phyloP scores from a whole-genome alignment of 2,797 vertebrate genomes.

The Microtus californicus region DNA sequence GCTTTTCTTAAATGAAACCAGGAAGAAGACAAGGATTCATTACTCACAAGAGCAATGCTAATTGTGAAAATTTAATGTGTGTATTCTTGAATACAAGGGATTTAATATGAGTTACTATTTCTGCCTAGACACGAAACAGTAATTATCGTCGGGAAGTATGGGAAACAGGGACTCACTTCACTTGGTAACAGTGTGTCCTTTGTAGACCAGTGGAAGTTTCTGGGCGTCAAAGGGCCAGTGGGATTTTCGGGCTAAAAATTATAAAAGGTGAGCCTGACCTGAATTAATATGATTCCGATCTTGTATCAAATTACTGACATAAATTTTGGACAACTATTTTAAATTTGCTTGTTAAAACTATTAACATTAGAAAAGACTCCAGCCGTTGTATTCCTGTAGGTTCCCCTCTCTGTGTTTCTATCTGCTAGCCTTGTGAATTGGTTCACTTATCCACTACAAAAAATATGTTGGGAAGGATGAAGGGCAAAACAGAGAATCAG shows the following conservation, averaged over 20 bases:
- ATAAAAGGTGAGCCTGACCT: neutral
- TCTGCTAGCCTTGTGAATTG: neutral
- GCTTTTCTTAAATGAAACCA: conserved; percentile 7
- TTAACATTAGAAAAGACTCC: neutral
- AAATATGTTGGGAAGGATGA: neutral
- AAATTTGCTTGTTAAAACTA: neutral
- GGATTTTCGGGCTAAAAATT: neutral
- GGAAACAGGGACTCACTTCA: neutral
- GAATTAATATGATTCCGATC: neutral
- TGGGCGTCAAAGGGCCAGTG: neutral
- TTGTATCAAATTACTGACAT: neutral
- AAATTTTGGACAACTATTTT: neutral
- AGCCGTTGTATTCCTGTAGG: neutral
- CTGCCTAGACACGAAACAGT: neutral
- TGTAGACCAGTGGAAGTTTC: neutral
- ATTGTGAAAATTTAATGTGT: neutral
- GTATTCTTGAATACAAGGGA: neutral
- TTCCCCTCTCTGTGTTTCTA: neutral
- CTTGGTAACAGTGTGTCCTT: neutral
- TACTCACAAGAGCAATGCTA: conserved; percentile 15
- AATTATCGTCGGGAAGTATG: neutral
- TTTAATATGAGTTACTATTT: neutral
- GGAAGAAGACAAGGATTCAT: neutral
- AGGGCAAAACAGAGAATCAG: neutral
- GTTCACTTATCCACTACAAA: neutral